Evolutionary conservation across 2,888 invertebrate species (phyloP).

Genomic region (Ectobius pallidus): DNA sequence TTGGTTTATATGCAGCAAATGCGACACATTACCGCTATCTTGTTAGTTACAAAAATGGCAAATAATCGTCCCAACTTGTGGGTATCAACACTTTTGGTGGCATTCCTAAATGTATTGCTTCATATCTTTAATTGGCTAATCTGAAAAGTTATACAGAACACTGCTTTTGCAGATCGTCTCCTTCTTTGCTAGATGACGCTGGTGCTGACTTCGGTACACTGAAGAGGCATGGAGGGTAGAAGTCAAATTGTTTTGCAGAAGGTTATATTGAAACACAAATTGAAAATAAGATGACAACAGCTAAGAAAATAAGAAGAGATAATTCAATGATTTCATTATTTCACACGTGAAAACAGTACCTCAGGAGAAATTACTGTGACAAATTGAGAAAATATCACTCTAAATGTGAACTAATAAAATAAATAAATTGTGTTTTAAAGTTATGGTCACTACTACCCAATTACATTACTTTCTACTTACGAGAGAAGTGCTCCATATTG

Average conservation of each 20-base stretch:
- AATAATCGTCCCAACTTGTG: neutral
- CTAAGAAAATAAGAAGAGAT: too few relatives aligned
- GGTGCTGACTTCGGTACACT: neutral
- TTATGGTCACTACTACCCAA: too few relatives aligned
- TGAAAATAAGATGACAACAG: neutral
- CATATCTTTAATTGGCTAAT: neutral
- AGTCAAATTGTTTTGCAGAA: neutral
- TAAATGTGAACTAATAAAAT: too few relatives aligned
- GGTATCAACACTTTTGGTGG: neutral
- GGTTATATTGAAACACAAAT: neutral
- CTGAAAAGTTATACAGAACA: neutral
- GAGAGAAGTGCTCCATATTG: too few relatives aligned
- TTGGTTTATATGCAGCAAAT: neutral
- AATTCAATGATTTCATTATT: too few relatives aligned
- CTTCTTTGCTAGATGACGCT: neutral
- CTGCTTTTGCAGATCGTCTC: neutral
- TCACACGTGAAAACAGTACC: too few relatives aligned
- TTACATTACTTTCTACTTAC: too few relatives aligned
- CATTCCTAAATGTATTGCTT: slow-evolving; percentile 6
- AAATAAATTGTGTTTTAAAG: too few relatives aligned
- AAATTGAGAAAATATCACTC: neutral
- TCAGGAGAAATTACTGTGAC: too few relatives aligned
- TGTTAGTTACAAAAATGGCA: neutral
- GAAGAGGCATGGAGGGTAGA: neutral
- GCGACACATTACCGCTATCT: neutral